Evolutionary conservation across 2,797 vertebrate species (phyloP).

Genomic region (Hozukius guyotensis): DNA sequence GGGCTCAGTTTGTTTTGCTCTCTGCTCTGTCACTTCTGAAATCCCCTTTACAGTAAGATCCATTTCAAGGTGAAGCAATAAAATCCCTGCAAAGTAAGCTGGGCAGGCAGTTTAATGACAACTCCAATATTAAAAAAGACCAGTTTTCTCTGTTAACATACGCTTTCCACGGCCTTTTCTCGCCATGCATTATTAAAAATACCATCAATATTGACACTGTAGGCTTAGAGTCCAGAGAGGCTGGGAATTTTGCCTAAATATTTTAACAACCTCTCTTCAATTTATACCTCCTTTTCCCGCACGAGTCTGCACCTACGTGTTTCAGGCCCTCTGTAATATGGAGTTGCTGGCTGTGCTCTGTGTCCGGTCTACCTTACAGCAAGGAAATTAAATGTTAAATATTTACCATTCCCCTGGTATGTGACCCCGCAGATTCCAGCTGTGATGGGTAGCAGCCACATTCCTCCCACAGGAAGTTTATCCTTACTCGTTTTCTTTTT

Average conservation of each 20-base stretch:
- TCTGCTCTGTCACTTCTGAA: constrained; percentile 20
- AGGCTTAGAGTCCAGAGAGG: constrained; percentile 41
- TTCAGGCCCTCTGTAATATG: constrained; percentile 49
- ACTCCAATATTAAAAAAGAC: neutral
- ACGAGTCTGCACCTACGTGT: constrained; percentile 41
- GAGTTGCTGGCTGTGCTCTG: constrained; percentile 53
- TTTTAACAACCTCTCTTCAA: constrained; percentile 74
- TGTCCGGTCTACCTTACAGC: constrained; percentile 78
- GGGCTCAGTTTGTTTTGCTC: constrained; percentile 35
- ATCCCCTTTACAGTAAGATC: constrained; percentile 11
- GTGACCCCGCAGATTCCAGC: constrained; percentile 76
- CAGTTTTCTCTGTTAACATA: constrained; percentile 22
- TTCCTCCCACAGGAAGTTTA: constrained; percentile 83
- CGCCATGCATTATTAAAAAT: constrained; percentile 61
- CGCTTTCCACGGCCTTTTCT: constrained; percentile 22
- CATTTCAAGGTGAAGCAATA: constrained; percentile 17
- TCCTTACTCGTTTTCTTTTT: constrained; percentile 57
- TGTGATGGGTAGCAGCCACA: constrained; percentile 80
- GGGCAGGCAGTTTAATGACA: constrained; percentile 16
- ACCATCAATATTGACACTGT: constrained; percentile 70
- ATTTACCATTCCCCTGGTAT: constrained; percentile 83
- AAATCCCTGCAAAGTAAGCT: neutral
- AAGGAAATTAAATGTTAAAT: constrained; percentile 85
- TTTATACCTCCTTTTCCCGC: constrained; percentile 57
- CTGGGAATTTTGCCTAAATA: constrained; percentile 71